Evolutionary conservation across 2,888 invertebrate species (phyloP).

Genomic region (Calliscelio sp.): DNA sequence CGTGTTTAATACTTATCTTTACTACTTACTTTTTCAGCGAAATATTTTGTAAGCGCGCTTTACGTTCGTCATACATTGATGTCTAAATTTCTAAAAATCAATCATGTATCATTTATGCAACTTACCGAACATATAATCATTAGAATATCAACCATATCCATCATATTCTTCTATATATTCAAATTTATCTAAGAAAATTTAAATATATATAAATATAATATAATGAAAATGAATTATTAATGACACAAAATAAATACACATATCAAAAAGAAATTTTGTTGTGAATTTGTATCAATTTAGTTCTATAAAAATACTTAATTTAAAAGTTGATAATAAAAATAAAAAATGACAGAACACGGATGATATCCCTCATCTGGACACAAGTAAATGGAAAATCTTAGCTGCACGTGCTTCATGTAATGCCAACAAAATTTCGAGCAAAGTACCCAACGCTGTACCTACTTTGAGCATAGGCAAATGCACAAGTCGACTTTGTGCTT

Average conservation of each 20-base stretch:
- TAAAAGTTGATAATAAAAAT: constrained; percentile 30
- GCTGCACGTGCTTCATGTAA: constrained; percentile 43
- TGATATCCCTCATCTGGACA: constrained; percentile 40
- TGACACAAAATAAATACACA: no score
- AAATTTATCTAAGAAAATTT: no score
- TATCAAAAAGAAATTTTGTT: no score
- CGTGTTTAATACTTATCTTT: constrained; percentile 25
- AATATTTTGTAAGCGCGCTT: not conserved
- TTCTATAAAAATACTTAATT: no score
- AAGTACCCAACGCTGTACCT: constrained; percentile 66
- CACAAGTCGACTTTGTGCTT: constrained; percentile 70
- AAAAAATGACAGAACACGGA: constrained; percentile 1
- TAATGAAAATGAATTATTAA: no score
- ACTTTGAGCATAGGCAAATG: constrained; percentile 75
- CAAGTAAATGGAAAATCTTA: constrained; percentile 46
- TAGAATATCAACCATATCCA: no score
- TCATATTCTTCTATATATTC: no score
- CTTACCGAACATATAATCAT: no score
- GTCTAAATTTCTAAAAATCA: no score
- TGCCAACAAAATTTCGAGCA: constrained; percentile 50
- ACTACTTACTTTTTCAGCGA: constrained; percentile 4
- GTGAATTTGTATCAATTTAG: no score
- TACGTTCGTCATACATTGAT: no score
- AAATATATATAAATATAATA: no score
- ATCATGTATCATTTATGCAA: not conserved